Conservation (phyloP, 2,888 invertebrate genomes). For the Melanostoma scalare region DNA sequence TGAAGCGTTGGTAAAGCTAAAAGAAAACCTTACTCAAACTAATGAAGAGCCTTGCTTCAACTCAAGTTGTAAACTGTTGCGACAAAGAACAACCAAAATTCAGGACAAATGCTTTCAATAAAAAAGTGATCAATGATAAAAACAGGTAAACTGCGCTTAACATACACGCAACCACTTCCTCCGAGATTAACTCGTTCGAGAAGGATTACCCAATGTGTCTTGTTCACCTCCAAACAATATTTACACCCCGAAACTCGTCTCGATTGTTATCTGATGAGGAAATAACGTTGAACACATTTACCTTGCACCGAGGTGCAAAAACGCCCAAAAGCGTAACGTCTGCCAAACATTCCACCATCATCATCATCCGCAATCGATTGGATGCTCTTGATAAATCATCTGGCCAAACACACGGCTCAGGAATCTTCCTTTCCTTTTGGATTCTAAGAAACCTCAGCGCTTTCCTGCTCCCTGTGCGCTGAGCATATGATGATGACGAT, state of each 20-base stretch:
- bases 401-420: conserved; percentile 27
- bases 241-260: conserved; percentile 56
- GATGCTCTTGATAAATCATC: conserved; percentile 70
- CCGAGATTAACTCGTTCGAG: too few relatives aligned
- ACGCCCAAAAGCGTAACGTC: conserved; percentile 59
- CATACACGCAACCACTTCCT: too few relatives aligned
- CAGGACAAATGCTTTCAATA: too few relatives aligned
- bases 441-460: conserved; percentile 57
- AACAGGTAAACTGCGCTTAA: too few relatives aligned
- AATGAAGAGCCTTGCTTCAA: too few relatives aligned
- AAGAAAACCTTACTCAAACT: too few relatives aligned
- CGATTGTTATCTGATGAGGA: conserved; percentile 65
- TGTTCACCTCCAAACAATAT: conserved; percentile 29
- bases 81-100: too few relatives aligned
- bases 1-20: too few relatives aligned
- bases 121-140: too few relatives aligned
- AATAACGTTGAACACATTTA: conserved; percentile 46
- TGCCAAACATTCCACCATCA: conserved; percentile 19
- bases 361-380: conserved; percentile 52
- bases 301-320: conserved; percentile 55
- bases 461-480: conserved; percentile 21
- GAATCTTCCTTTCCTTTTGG: conserved; percentile 53
- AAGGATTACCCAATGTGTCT: too few relatives aligned
- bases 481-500: too few relatives aligned
- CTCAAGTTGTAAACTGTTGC: too few relatives aligned